Base-by-base conservation (phyloP, 2,113 vertebrate genomes). In the Antigone vipio region DNA sequence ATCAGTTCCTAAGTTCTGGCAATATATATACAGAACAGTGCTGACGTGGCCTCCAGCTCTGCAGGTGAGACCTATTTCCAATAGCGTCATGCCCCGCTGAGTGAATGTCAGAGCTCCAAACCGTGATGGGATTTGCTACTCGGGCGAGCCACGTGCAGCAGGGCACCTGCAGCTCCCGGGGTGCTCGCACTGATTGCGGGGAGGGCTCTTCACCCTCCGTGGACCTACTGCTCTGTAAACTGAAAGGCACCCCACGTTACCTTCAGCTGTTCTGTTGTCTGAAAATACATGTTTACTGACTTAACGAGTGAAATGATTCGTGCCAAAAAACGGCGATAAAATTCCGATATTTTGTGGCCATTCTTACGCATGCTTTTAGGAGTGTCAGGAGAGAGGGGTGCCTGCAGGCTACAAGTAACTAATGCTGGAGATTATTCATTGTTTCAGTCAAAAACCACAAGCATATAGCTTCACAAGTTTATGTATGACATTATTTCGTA, bases 171-270 rank as follows among this genome's bases (percentile, higher is more conserved):
- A 71, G 40, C 38, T 45, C 52, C 69, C 68, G 16, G 8, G 75
- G n/a, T 4, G 9, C 55, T 62, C 60, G 5, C 9, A 0, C 9
- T 11, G 15, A 7, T 45, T 8, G 6, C 3, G 13, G 67, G 32
- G n/a, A 89, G 44, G 40, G 55, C 55, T 92, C 53, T 53, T 35
- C 58, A 3, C 27, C 40, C 81, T 21, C 68, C 12, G 1, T 1
- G 16, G 63, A 29, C 26, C 11, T 6, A 16, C 30, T 34, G 69
- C 69, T 59, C 79, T 34, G 52, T 13, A n/a, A 42, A 76, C 11
- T 34, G 58, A 79, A 44, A 34, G 29, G 11, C 47, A 53, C 11
- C 45, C 22, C n/a, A 11, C 1, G 0, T 12, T 30, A 34, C 32
- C 20, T 35, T 30, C 58, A 73, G 45, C 59, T 17, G 4, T 12